These are phyloP conservation scores for Pherbina coryleti DNA, from an alignment of 2,888 invertebrate species.

Conservation along the genomic window DNA sequence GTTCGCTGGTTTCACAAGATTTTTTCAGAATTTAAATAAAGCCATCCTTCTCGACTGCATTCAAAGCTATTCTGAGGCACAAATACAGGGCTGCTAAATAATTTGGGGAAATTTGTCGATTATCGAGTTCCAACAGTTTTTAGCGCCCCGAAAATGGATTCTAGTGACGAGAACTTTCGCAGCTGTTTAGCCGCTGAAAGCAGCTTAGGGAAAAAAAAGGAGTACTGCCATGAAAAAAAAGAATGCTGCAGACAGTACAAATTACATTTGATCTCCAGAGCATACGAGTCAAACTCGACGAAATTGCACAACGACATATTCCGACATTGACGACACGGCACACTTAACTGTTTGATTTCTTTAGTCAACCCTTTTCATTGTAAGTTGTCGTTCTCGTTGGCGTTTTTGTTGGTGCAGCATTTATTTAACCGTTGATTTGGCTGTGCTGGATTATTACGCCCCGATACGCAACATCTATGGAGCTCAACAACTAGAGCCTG, in stretches of 20 bases:
- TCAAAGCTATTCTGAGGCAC: too few species aligned
- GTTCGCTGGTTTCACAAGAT: too few species aligned
- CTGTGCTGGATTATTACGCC: constrained; percentile 54
- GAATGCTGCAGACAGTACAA: not conserved
- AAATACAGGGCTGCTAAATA: too few species aligned
- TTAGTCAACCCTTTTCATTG: constrained; percentile 8
- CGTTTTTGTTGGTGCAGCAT: constrained; percentile 43
- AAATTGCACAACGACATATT: not conserved
- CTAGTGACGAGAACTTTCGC: not conserved
- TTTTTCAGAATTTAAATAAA: too few species aligned
- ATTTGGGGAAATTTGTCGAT: not conserved
- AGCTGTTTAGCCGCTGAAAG: not conserved
- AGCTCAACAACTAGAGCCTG: not conserved
- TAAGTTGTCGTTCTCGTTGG: constrained; percentile 23
- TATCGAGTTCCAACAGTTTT: not conserved
- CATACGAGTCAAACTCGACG: not conserved
- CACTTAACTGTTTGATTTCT: not conserved
- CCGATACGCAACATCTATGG: constrained; percentile 30
- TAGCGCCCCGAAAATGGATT: not conserved
- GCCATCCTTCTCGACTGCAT: too few species aligned
- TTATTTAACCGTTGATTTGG: constrained; percentile 52
- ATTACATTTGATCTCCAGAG: not conserved
- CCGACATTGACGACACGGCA: not conserved
- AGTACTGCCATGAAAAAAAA: not conserved
- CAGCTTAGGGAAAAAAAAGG: not conserved